Evolutionary conservation across 2,113 vertebrate genomes (phyloP).

Genomic region (Columba janthina): DNA sequence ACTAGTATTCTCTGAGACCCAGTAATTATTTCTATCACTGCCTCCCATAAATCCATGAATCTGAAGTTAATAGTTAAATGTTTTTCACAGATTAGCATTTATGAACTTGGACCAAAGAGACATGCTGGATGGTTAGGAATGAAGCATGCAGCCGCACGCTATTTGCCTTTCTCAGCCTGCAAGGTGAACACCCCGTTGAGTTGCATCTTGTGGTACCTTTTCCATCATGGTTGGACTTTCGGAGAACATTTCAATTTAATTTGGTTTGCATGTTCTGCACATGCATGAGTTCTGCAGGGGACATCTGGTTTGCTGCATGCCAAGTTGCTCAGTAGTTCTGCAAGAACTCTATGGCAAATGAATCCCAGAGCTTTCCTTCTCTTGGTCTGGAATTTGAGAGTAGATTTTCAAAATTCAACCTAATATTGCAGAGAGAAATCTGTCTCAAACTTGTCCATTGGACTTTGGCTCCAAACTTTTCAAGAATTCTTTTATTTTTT

Average conservation of each 20-base stretch:
- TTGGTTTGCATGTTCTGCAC: not conserved
- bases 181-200: not conserved
- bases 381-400: not conserved
- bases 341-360: slow-evolving; percentile 16
- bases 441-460: not conserved
- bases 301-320: slow-evolving; percentile 37
- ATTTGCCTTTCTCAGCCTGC: not conserved
- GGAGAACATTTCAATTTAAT: not conserved
- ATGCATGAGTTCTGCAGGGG: not conserved
- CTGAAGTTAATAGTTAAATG: not conserved
- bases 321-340: not conserved
- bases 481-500: not conserved
- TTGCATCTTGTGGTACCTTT: slow-evolving; percentile 12
- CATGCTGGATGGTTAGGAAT: not conserved
- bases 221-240: not conserved
- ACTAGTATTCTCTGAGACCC: not conserved
- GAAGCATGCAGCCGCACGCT: not conserved
- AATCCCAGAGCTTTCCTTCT: slow-evolving; percentile 19
- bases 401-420: not conserved
- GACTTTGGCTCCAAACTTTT: not conserved
- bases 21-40: not conserved
- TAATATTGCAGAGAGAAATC: not conserved
- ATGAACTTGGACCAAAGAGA: not conserved
- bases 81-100: not conserved
- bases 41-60: not conserved